Percentiles rank a stretch among this genome's conserved stretches.
Evolutionary conservation across 2,888 invertebrate genomes (phyloP).

Genomic region (Myathropa florea): DNA sequence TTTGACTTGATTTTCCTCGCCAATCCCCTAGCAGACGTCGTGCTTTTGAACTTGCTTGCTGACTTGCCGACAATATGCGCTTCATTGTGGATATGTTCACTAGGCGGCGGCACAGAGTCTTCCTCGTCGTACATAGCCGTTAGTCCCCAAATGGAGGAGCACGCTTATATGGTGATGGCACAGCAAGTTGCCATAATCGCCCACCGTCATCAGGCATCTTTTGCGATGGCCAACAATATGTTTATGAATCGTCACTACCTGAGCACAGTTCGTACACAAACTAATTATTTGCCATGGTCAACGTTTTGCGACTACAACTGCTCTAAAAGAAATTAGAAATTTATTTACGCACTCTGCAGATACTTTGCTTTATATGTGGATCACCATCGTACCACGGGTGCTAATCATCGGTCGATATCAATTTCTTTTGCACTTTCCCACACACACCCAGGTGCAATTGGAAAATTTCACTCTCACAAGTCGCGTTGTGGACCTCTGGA

Average conservation of each 20-base stretch:
- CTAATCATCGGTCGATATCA: slow-evolving; percentile 53
- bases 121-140: slow-evolving; percentile 1
- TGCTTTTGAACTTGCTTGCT: slow-evolving; percentile 12
- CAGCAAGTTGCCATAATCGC: slow-evolving; percentile 56
- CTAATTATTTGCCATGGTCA: slow-evolving; percentile 46
- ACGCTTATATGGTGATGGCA: slow-evolving; percentile 29
- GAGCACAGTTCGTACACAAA: slow-evolving; percentile 4
- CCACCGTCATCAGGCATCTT: slow-evolving; percentile 13
- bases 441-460: slow-evolving; percentile 51
- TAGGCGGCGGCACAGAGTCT: slow-evolving; percentile 2
- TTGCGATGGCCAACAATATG: slow-evolving; percentile 16
- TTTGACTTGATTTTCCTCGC: background rate
- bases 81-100: background rate
- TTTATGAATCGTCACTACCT: slow-evolving; percentile 13
- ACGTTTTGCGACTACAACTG: background rate
- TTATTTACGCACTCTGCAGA: slow-evolving; percentile 33
- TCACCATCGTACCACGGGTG: slow-evolving; percentile 18
- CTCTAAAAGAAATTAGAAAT: slow-evolving; percentile 56
- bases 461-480: slow-evolving; percentile 63
- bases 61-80: background rate
- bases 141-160: background rate
- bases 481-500: background rate
- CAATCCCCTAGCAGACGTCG: background rate
- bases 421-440: slow-evolving; percentile 68
- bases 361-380: slow-evolving; percentile 28